Base-by-base conservation (phyloP, 2,888 invertebrate genomes). In the Ecdyonurus torrentis region DNA sequence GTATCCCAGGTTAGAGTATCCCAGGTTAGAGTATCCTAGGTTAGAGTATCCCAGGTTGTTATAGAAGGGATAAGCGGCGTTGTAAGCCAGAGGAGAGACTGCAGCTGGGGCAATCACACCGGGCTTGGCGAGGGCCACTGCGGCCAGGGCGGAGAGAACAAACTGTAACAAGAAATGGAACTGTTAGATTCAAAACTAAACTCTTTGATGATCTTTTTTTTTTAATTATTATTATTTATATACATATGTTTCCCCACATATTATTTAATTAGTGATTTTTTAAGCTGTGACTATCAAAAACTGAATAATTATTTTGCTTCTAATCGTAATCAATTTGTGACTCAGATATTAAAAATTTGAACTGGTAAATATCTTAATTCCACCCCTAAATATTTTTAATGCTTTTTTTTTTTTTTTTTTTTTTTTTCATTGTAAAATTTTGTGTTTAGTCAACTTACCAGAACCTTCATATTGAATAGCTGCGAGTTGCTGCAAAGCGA, bases 71-170 rank as follows among this genome's bases (percentile, higher is more conserved):
- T 55, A 55, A n/a, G 5, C 19, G 15, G 19, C 55, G n/a, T 5
- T 20, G 55, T 55, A 55, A 20, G 55, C 55, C 15, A 55, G 55
- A n/a, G 55, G 55, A 63, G 67, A 65, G 59, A 67, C 64, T 55
- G 68, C 66, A 59, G 68, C 65, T n/a, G 37, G 37, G 37, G 37
- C 37, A 5, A 37, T 10, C 37, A 37, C 37, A 37, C 37, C 37
- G 37, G 63, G 50, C n/a, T 37, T 20, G 22, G 63, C 63, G 24
- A 63, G 23, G 24, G 63, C 63, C 20, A 63, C 60, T 52, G 67
- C 63, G 53, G 55, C 67, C 18, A 71, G 68, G 52, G 68, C 70
- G 61, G 68, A 66, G 63, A 63, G 58, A 52, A 63, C 63, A 52
- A 63, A 55, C 63, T 63, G 63, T 1, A 37, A 37, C 18, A 20